Percentiles rank a stretch among this genome's conserved stretches.
Evolutionary conservation across 2,888 invertebrate genomes (phyloP).

Genomic region (Galerucella pusilla): DNA sequence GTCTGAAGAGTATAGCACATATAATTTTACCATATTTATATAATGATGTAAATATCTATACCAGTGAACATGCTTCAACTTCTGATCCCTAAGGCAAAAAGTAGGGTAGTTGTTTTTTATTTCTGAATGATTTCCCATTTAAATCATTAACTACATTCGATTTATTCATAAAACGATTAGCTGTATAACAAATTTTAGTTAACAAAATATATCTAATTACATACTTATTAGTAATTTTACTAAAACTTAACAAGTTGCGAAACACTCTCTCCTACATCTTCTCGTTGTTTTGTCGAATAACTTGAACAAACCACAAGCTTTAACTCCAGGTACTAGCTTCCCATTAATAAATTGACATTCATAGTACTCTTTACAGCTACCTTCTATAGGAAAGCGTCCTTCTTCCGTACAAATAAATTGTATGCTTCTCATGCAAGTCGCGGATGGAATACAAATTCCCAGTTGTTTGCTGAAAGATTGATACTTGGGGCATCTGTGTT

Average conservation of each 20-base stretch:
- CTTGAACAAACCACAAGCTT: slow-evolving; percentile 65
- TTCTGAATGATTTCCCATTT: too few relatives aligned
- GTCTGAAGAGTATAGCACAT: too few relatives aligned
- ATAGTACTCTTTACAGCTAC: slow-evolving; percentile 66
- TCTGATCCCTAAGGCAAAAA: too few relatives aligned
- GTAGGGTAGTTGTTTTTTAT: too few relatives aligned
- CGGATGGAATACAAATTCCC: slow-evolving; percentile 64
- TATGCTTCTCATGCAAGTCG: slow-evolving; percentile 59
- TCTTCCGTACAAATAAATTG: slow-evolving; percentile 60
- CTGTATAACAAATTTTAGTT: background rate
- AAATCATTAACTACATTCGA: too few relatives aligned
- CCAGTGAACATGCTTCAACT: too few relatives aligned
- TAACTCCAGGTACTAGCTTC: slow-evolving; percentile 60
- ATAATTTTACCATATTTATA: too few relatives aligned
- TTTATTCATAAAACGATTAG: too few relatives aligned
- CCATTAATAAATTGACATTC: slow-evolving; percentile 61
- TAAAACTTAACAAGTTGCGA: slow-evolving; percentile 45
- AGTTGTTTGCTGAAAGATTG: slow-evolving; percentile 64
- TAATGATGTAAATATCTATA: too few relatives aligned
- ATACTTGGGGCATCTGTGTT: slow-evolving; percentile 65
- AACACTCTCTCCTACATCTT: slow-evolving; percentile 54
- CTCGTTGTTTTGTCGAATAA: slow-evolving; percentile 61
- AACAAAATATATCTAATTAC: too few relatives aligned
- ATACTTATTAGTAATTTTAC: background rate
- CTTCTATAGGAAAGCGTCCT: slow-evolving; percentile 63